Conservation (phyloP, 2,888 invertebrate species). For the Acanthosoma haemorrhoidale region DNA sequence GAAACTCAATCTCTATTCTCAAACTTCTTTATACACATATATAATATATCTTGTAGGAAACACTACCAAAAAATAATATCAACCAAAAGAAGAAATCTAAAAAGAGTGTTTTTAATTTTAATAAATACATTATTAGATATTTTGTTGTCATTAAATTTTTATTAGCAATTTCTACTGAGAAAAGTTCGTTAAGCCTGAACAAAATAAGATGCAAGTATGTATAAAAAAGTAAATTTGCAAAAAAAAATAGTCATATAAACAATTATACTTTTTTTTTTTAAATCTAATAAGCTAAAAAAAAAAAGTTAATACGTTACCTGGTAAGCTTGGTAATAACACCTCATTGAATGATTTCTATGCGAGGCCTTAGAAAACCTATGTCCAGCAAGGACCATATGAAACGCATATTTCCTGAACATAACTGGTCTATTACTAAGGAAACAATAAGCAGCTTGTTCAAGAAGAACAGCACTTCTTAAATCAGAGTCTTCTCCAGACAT, state of each 20-base stretch:
- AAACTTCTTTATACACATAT: no score
- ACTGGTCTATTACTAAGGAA: slow-evolving; percentile 65
- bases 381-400: slow-evolving; percentile 93
- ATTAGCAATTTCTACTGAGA: no score
- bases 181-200: no score
- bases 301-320: slow-evolving; percentile 53
- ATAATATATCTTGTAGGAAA: no score
- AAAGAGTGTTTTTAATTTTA: no score
- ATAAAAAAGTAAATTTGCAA: not conserved
- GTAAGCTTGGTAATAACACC: slow-evolving; percentile 87
- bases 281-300: not conserved
- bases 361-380: slow-evolving; percentile 91
- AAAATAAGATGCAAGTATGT: no score
- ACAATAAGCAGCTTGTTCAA: slow-evolving; percentile 93
- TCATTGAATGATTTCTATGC: slow-evolving; percentile 83
- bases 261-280: no score
- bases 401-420: slow-evolving; percentile 88
- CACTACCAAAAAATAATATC: no score
- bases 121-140: no score
- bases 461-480: slow-evolving; percentile 81
- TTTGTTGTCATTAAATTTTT: no score
- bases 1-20: no score
- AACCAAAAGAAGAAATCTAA: no score
- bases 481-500: slow-evolving; percentile 98
- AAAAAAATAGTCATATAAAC: not conserved